phyloP scores from a whole-genome alignment of 2,113 vertebrate genomes.

The Gadus macrocephalus region DNA sequence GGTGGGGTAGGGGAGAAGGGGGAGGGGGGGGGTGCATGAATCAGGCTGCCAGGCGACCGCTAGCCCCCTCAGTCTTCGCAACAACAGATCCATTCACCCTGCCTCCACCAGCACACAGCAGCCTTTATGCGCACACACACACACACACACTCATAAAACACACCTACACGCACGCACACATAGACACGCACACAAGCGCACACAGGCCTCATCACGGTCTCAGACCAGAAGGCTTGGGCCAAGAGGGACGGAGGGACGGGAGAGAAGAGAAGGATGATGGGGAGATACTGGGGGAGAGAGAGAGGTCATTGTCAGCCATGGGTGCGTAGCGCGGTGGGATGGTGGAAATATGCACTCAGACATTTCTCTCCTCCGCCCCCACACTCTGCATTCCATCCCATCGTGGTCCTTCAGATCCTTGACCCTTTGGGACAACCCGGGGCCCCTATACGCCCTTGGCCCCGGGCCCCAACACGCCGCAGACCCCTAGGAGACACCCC shows the following conservation, averaged over 20 bases:
- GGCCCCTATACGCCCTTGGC: no score
- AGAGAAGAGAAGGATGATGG: slow-evolving; percentile 40
- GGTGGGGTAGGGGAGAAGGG: slow-evolving; percentile 33
- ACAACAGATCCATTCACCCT: slow-evolving; percentile 60
- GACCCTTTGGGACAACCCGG: background rate
- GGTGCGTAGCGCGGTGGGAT: slow-evolving; percentile 59
- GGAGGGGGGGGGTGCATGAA: slow-evolving; percentile 36
- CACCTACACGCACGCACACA: slow-evolving; percentile 12
- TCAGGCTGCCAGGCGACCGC: slow-evolving; percentile 42
- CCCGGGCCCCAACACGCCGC: background rate
- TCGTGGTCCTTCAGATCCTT: slow-evolving; percentile 12
- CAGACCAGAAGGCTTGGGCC: slow-evolving; percentile 45
- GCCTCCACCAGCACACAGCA: slow-evolving; percentile 42
- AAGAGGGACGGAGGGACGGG: background rate
- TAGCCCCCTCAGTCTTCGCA: slow-evolving; percentile 46
- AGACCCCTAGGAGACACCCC: no score
- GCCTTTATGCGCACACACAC: slow-evolving; percentile 42
- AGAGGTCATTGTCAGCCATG: slow-evolving; percentile 50
- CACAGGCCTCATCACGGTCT: slow-evolving; percentile 76
- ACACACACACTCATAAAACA: slow-evolving; percentile 31
- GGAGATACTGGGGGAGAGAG: slow-evolving; percentile 35
- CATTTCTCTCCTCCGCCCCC: slow-evolving; percentile 68
- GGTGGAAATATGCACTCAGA: slow-evolving; percentile 67
- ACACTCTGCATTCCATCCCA: slow-evolving; percentile 66
- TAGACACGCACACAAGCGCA: slow-evolving; percentile 25